Percentiles rank a stretch among this genome's conserved stretches.
Evolutionary conservation across 1,140 invertebrate species (phyloP).

Genomic region (Cydia pomonella): DNA sequence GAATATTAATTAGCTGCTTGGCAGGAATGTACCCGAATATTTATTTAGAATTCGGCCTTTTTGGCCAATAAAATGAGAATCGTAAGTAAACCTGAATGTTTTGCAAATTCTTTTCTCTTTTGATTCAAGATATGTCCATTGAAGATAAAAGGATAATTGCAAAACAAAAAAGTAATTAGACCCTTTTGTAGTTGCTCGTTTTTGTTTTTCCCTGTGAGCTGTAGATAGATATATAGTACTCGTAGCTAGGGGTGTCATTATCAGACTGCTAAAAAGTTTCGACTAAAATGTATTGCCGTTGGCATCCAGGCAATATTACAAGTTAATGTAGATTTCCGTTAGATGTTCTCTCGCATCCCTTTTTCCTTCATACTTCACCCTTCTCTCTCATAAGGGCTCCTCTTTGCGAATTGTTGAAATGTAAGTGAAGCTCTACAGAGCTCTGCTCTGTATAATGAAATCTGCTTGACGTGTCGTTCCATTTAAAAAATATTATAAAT

Average conservation of each 20-base stretch:
- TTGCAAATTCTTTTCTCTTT: constrained; percentile 11
- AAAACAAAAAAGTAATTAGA: constrained; percentile 34
- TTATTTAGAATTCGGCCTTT: not conserved
- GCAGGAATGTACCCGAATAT: too few relatives aligned
- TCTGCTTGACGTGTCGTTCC: too few relatives aligned
- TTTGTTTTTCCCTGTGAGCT: constrained; percentile 25
- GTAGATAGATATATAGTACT: constrained; percentile 24
- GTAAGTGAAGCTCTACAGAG: too few relatives aligned
- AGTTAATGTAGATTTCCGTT: too few relatives aligned
- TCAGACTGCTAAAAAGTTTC: not conserved
- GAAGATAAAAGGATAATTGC: constrained; percentile 34
- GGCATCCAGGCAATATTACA: too few relatives aligned
- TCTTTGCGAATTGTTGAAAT: too few relatives aligned
- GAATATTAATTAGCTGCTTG: too few relatives aligned
- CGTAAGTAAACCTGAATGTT: not conserved
- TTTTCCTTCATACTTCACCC: too few relatives aligned
- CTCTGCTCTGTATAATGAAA: too few relatives aligned
- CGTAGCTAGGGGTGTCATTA: not conserved
- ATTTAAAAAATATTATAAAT: too few relatives aligned
- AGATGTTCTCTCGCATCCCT: too few relatives aligned
- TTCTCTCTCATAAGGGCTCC: too few relatives aligned
- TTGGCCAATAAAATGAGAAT: not conserved
- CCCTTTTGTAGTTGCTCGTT: constrained; percentile 23
- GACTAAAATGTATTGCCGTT: not conserved
- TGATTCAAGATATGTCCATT: constrained; percentile 17